phyloP scores from a whole-genome alignment of 2,888 invertebrate species.

The Drosophila antonietae region DNA sequence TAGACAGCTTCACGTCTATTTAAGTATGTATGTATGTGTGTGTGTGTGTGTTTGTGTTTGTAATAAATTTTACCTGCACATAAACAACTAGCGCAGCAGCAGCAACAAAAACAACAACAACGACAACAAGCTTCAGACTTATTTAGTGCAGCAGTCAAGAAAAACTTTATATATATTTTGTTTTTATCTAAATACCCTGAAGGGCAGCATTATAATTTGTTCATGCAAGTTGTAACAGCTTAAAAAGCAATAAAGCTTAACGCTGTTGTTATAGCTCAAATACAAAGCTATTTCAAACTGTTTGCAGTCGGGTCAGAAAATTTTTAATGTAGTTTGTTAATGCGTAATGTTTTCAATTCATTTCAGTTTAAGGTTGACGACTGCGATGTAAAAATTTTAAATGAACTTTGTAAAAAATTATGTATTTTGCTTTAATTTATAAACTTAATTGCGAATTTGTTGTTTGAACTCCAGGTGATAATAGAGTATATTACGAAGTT shows the following conservation, averaged over 20 bases:
- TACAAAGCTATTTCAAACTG: not conserved
- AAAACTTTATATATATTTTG: constrained; percentile 7
- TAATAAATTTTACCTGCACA: constrained; percentile 67
- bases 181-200: constrained; percentile 10
- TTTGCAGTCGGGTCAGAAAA: not conserved
- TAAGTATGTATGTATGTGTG: not conserved
- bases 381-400: not conserved
- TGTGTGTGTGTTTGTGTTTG: constrained; percentile 38
- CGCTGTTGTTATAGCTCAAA: not conserved
- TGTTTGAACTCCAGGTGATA: not conserved
- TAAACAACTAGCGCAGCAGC: constrained; percentile 49
- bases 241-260: constrained; percentile 17
- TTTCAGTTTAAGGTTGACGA: not conserved
- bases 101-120: constrained; percentile 12
- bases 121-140: constrained; percentile 38
- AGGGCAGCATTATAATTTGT: constrained; percentile 1
- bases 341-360: not conserved
- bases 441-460: not conserved
- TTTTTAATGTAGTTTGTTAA: not conserved
- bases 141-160: constrained; percentile 54
- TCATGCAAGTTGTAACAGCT: not conserved
- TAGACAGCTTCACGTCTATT: constrained; percentile 31
- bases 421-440: not conserved
- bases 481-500: not conserved
- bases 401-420: not conserved